Evolutionary conservation across 2,113 vertebrate genomes (phyloP).

Genomic region (Passer montanus): DNA sequence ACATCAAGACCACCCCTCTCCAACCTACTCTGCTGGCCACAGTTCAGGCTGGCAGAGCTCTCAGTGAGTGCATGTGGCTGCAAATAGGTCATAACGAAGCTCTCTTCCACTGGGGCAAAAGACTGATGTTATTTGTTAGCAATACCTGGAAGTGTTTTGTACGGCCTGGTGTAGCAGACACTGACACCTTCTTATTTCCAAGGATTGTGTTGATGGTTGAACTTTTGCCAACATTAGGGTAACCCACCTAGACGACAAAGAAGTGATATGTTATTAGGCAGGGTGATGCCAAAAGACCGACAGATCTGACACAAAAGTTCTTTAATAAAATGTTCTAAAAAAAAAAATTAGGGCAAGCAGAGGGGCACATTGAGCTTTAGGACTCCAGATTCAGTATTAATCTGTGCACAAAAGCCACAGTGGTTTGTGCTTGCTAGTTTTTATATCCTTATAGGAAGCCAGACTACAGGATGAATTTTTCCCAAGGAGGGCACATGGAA

Average conservation of each 20-base stretch:
- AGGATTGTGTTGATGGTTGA: conserved; percentile 97
- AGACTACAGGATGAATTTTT: not conserved
- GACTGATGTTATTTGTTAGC: not conserved
- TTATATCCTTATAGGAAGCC: not conserved
- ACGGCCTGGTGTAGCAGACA: conserved; percentile 94
- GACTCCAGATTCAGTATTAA: not conserved
- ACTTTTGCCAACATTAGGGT: conserved; percentile 98
- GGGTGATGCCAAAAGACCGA: not conserved
- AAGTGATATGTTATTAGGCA: not conserved
- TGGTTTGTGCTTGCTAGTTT: not conserved
- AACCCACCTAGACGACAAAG: conserved; percentile 83
- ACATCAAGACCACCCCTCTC: not conserved
- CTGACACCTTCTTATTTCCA: conserved; percentile 94
- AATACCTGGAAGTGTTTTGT: conserved; percentile 98
- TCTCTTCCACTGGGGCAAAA: not conserved
- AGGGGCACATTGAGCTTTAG: not conserved
- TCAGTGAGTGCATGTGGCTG: not conserved
- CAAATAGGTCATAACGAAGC: not conserved
- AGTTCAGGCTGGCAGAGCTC: not conserved
- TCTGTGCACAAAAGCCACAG: not conserved
- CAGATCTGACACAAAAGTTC: not conserved
- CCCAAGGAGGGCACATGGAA: not conserved
- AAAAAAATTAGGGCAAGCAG: not conserved
- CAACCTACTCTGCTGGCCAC: not conserved
- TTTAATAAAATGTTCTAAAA: not conserved